Base-by-base conservation (phyloP, 2,113 vertebrate species). In the Brachyhypopomus occidentalis region DNA sequence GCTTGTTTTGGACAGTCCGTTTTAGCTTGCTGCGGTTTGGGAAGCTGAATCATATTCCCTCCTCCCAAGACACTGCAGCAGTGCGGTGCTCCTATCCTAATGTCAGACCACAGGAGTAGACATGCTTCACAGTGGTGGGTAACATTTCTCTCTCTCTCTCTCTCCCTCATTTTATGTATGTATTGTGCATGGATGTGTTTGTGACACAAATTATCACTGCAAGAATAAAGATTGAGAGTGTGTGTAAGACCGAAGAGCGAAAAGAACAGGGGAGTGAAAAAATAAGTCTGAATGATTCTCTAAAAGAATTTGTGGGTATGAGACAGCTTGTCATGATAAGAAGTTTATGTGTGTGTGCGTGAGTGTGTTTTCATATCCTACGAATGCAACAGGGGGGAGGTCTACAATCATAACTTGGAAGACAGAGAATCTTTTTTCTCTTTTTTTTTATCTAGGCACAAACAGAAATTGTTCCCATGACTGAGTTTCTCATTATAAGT, bases 381-480 rank as follows among this genome's bases (percentile, higher is more conserved):
- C 2, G 64, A 34, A 64, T 30, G 25, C 30, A 17, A 64, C 16
- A 27, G 36, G 17, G 30, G 17, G 41, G 25, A 64, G 71, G 36
- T 63, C 34, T 77, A 19, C 48, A 76, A 77, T 78, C 77, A 81
- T 83, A 89, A 84, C 76, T 86, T 45, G 72, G 34, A 84, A 80
- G 83, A 71, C 69, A 79, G 58, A 72, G 59, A 89, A 84, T 84
- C 66, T 82, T 78, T 83, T 70, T 72, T 17, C 14, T 70, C 56
- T 72, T 23, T n/a, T 25, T 52, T 67, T 38, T 67, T 67, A 58
- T 20, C n/a, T n/a, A 70, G 85, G 78, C 64, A 80, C 85, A 69
- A 74, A 87, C 55, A 67, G 25, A 14, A 55, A 89, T 80, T 36
- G 60, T 86, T 92, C 88, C 84, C 88, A 66, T 71, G 88, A 85